phyloP scores from a whole-genome alignment of 2,888 invertebrate genomes.

The Alviniconcha strummeri region DNA sequence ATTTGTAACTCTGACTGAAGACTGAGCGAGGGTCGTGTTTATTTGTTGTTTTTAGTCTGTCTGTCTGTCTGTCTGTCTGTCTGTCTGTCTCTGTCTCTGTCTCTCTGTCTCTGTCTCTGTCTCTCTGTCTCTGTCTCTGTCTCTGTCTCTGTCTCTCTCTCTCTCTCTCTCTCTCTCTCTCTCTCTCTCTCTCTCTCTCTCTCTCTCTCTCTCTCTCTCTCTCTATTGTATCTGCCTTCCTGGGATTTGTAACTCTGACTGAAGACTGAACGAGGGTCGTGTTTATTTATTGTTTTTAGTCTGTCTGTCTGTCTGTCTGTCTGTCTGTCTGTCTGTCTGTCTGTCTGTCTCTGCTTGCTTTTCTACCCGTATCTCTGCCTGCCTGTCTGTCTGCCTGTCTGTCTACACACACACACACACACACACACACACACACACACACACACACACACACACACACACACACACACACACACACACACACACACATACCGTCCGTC shows the following conservation, averaged over 20 bases:
- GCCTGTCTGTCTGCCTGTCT: neutral
- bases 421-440: no score
- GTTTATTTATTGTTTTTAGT: no score
- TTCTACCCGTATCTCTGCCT: no score
- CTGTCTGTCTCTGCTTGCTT: neutral
- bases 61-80: neutral
- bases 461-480: neutral
- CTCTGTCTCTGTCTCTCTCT: conserved; percentile 13
- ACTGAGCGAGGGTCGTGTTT: no score
- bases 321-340: neutral
- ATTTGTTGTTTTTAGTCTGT: no score
- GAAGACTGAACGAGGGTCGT: no score
- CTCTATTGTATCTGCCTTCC: no score
- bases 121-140: neutral
- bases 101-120: neutral
- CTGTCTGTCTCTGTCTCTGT: neutral
- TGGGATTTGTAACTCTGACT: no score
- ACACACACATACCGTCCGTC: neutral
- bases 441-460: neutral
- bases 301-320: neutral
- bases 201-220: neutral
- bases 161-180: neutral
- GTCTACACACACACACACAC: neutral
- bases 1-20: no score
- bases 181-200: neutral